Conservation (phyloP, 1,140 invertebrate species). For the Potamilus streckersoni region DNA sequence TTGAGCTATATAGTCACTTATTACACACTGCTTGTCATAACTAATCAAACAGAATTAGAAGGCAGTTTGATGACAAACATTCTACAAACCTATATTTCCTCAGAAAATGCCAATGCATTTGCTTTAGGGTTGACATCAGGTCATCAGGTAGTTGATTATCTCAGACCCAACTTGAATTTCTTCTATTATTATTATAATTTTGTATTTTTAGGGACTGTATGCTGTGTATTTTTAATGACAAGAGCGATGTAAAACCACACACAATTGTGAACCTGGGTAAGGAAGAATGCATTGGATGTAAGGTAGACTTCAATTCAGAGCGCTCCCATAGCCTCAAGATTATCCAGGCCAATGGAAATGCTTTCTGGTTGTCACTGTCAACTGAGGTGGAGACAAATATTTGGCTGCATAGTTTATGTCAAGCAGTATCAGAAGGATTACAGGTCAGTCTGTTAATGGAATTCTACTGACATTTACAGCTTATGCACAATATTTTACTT, state of each 20-base stretch:
- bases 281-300: conserved; percentile 80
- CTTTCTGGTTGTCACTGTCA: conserved; percentile 82
- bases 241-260: conserved; percentile 76
- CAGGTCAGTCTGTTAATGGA: conserved; percentile 34
- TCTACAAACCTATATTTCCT: too few species aligned
- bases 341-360: conserved; percentile 75
- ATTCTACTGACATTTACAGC: too few species aligned
- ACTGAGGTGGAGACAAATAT: conserved; percentile 86
- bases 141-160: too few species aligned
- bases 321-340: conserved; percentile 89
- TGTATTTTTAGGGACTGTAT: conserved; percentile 77
- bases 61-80: too few species aligned
- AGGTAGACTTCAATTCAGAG: conserved; percentile 73
- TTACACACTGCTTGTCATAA: too few species aligned
- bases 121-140: too few species aligned
- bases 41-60: too few species aligned
- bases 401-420: conserved; percentile 86
- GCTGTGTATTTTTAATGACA: conserved; percentile 81
- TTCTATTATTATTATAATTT: too few species aligned
- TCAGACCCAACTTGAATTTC: too few species aligned
- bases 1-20: too few species aligned
- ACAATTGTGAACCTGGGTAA: conserved; percentile 78
- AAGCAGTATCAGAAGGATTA: conserved; percentile 71
- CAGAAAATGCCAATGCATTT: too few species aligned
- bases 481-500: too few species aligned